Base-by-base conservation (phyloP, 2,888 invertebrate genomes). In the Leptarthrus brevirostris region DNA sequence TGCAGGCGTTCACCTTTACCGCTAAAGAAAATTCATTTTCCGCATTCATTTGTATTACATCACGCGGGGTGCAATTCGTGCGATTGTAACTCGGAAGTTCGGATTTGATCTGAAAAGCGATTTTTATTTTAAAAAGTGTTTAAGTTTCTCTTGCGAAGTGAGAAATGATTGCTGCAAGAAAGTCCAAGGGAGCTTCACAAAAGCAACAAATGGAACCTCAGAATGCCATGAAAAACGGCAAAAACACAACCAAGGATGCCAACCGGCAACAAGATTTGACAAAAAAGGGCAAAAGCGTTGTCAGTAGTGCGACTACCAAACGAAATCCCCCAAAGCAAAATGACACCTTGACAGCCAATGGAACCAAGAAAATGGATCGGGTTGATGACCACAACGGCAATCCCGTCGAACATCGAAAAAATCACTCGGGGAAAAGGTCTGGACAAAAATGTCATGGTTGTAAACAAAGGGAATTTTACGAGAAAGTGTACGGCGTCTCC, bases 341-440 rank as follows among this genome's bases (percentile, higher is more conserved):
- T 4, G 49, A 49, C 16, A 49, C 5, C 6, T 1, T 18, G 5
- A 8, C 49, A 49, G 6, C 16, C 14, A 20, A 40, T 12, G n/a
- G n/a, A 2, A 5, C 20, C n/a, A 64, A 47, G 12, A 47, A 47
- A 26, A 24, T 24, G 24, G 44, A 44, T 14, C 47, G 47, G 24
- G 26, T 24, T 20, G 75, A 77, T 24, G 74, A 75, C 54, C 76
- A 77, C 52, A 77, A 77, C 36, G 74, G 76, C 24, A 77, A 77
- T 34, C 74, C 76, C 1, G 73, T 76, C 72, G 77, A 76, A 2
- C 76, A 77, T 18, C 77, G 76, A 12, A 77, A 76, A 34, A 76
- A 75, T 34, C 75, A 75, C 53, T 76, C 75, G 20, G 75, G 76
- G 6, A 49, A 36, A 34, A n/a, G 52, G 10, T 12, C 69, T 14